Percentiles rank a stretch among this genome's conserved stretches.
Evolutionary conservation across 2,113 vertebrate genomes (phyloP).

Genomic region (Perca flavescens): DNA sequence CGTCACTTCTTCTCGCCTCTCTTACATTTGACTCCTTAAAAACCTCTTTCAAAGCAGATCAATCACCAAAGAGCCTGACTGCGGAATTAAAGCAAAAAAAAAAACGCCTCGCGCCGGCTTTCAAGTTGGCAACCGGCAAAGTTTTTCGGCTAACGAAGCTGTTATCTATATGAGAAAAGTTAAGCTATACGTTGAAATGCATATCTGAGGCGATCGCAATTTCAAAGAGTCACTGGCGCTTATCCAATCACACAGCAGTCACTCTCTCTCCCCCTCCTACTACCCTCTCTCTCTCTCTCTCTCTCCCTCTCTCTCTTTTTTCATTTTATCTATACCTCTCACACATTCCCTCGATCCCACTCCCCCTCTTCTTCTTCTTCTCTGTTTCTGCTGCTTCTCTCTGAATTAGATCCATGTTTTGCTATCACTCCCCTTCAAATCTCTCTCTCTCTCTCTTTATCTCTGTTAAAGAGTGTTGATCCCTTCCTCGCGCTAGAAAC

Average conservation of each 20-base stretch:
- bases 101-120: conserved; percentile 39
- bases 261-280: conserved; percentile 15
- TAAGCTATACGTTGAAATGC: conserved; percentile 69
- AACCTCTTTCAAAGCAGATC: conserved; percentile 58
- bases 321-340: conserved; percentile 77
- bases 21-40: conserved; percentile 29
- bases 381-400: conserved; percentile 46
- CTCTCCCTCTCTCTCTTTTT: conserved; percentile 8
- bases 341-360: conserved; percentile 67
- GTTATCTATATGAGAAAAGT: conserved; percentile 73
- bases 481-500: conserved; percentile 67
- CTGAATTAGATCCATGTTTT: conserved; percentile 73
- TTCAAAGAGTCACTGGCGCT: conserved; percentile 80
- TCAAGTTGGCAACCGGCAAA: conserved; percentile 59
- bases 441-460: conserved; percentile 60
- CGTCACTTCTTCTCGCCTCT: conserved; percentile 22
- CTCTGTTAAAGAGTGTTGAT: conserved; percentile 71
- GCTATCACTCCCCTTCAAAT: conserved; percentile 58
- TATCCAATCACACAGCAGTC: conserved; percentile 80
- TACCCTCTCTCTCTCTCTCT: not conserved
- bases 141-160: conserved; percentile 61
- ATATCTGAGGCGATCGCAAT: conserved; percentile 72
- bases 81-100: conserved; percentile 38
- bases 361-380: conserved; percentile 25
- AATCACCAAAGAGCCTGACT: conserved; percentile 51